phyloP scores from a whole-genome alignment of 2,113 vertebrate genomes.

The Acrocephalus arundinaceus region DNA sequence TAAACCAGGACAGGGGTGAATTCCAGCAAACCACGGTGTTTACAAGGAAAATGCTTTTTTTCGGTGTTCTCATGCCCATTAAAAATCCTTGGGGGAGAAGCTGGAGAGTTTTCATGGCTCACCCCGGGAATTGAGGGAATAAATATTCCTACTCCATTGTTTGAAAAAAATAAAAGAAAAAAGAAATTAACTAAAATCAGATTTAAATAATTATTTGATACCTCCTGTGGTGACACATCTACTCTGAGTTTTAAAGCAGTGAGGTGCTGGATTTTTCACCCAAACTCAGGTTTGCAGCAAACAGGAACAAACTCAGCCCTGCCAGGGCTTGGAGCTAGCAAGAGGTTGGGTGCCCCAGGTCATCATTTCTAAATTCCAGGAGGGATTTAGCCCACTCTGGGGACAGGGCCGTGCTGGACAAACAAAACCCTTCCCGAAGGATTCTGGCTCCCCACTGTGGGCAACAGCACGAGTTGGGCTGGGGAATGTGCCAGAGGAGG shows the following conservation, averaged over 20 bases:
- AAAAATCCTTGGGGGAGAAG: not conserved
- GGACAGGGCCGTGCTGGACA: not conserved
- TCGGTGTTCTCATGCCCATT: not conserved
- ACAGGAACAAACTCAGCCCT: not conserved
- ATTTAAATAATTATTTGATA: not conserved
- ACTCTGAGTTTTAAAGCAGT: not conserved
- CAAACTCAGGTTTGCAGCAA: not conserved
- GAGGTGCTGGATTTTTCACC: not conserved
- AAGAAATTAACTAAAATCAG: not conserved
- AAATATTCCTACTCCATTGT: not conserved
- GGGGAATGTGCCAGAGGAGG: not conserved
- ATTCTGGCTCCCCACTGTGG: slow-evolving; percentile 48
- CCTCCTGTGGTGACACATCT: not conserved
- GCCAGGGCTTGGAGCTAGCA: not conserved
- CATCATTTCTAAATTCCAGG: rapidly evolving
- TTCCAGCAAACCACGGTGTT: slow-evolving; percentile 41
- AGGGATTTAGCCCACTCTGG: not conserved
- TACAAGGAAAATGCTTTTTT: slow-evolving; percentile 1
- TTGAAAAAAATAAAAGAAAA: not conserved
- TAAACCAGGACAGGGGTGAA: too few relatives aligned
- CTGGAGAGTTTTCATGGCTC: not conserved
- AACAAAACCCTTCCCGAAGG: not conserved
- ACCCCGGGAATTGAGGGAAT: not conserved
- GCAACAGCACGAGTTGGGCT: not conserved
- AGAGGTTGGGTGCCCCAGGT: rapidly evolving